Base-by-base conservation (phyloP, 2,888 invertebrate genomes). In the Bibio marci region DNA sequence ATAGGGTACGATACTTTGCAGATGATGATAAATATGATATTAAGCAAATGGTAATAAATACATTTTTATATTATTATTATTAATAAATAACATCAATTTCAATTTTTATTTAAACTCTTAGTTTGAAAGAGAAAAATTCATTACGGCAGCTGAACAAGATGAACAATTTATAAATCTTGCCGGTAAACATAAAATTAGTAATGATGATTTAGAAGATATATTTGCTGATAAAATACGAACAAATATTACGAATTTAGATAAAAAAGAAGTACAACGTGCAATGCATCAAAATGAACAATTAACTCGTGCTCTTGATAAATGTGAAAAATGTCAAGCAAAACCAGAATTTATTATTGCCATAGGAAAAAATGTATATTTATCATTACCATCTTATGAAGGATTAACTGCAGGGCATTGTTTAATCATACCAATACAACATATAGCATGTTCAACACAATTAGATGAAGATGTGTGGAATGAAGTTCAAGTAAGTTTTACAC, bases 401-500 rank as follows among this genome's bases (percentile, higher is more conserved):
- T 62, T 97, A 43, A 80, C 81, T 3, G 67, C 71, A 40, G 83
- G 86, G 1, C 95, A 97, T 55, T 95, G 82, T 52, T 63, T 87
- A 37, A 76, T 98, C 50, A 71, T 80, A 3, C 88, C 94, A 1
- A 73, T 81, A 52, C 73, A 79, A 47, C 95, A 97, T 59, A 65
- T 73, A 1, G 55, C 76, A 3, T 82, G 86, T 56, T 72, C 77
- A 28, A 88, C 90, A 1, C 72, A 78, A 45, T 55, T 91, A 31
- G 97, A 97, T 64, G 95, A 97, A 67, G 90, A 97, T 64, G 80
- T 87, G 35, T 95, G 88, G 87, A 71, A 72, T 42, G 94, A 94
- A 65, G 69, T 97, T 42, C 68, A 73, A 65, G 80, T 79, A 26
- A 26, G 26, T 60, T 54, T 34, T 34, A 28, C 25, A 28, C 26